Conservation (phyloP, 2,888 invertebrate genomes). For the Callyntrura guangdongensis region DNA sequence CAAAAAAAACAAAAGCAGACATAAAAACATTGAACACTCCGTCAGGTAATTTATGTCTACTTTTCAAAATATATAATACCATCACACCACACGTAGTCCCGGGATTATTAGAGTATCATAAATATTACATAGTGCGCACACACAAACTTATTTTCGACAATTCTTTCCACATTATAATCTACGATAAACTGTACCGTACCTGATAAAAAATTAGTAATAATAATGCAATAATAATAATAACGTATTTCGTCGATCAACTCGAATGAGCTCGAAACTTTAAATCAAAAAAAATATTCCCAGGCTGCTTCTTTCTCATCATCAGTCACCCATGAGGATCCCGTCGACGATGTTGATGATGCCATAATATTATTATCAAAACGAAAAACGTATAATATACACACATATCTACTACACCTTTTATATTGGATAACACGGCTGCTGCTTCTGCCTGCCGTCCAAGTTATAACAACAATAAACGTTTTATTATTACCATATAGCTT, state of each 20-base stretch:
- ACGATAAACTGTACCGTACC: background rate
- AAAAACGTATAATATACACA: background rate
- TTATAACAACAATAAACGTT: constrained; percentile 22
- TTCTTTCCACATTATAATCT: background rate
- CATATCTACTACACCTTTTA: constrained; percentile 8
- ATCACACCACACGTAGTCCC: background rate
- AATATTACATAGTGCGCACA: background rate
- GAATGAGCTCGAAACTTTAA: constrained; percentile 57
- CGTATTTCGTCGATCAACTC: constrained; percentile 50
- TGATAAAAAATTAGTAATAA: constrained; percentile 29
- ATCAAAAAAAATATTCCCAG: constrained; percentile 76
- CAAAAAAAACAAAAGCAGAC: constrained; percentile 50
- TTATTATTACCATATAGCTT: constrained; percentile 11
- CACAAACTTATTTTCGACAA: constrained; percentile 15
- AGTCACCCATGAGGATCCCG: constrained; percentile 75
- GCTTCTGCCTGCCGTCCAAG: background rate
- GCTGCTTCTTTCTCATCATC: constrained; percentile 78
- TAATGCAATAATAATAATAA: constrained; percentile 63
- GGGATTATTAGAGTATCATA: background rate
- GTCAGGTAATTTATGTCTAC: constrained; percentile 58
- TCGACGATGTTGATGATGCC: constrained; percentile 30
- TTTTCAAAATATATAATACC: background rate
- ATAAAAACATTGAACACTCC: constrained; percentile 35
- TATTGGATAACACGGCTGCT: constrained; percentile 5
- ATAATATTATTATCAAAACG: constrained; percentile 39